Percentiles rank a stretch among this genome's conserved stretches.
phyloP scores from a whole-genome alignment of 2,888 invertebrate species.

The Oscheius sp. region DNA sequence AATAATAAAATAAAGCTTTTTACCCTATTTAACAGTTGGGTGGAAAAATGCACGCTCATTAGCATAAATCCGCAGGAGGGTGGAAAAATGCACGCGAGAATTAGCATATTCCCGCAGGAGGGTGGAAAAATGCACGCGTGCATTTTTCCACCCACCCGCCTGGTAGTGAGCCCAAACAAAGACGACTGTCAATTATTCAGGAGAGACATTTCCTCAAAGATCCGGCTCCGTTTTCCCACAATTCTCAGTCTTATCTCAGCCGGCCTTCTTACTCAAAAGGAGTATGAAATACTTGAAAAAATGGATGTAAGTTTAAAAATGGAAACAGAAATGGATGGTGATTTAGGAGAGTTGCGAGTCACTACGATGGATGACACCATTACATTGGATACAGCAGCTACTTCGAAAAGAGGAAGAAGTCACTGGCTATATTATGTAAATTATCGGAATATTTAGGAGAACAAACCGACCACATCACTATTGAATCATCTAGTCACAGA shows the following conservation, averaged over 20 bases:
- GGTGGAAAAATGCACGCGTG: too few species aligned
- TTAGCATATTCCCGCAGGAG: too few species aligned
- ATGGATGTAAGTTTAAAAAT: constrained; percentile 41
- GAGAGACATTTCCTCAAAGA: constrained; percentile 61
- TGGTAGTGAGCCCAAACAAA: too few species aligned
- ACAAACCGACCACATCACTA: constrained; percentile 55
- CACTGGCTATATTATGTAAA: background rate
- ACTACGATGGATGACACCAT: constrained; percentile 64
- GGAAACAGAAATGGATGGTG: background rate
- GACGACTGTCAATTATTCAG: constrained; percentile 37
- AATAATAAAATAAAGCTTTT: too few species aligned
- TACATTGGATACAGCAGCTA: constrained; percentile 64
- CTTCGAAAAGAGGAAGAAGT: constrained; percentile 51
- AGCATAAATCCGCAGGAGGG: too few species aligned
- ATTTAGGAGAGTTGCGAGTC: constrained; percentile 47
- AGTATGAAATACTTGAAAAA: constrained; percentile 50
- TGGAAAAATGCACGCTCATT: too few species aligned
- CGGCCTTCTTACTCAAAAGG: constrained; percentile 58
- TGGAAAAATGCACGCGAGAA: too few species aligned
- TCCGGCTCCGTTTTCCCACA: constrained; percentile 62
- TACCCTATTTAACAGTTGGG: too few species aligned
- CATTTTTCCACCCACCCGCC: too few species aligned
- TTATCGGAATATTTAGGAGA: constrained; percentile 32
- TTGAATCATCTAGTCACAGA: constrained; percentile 54
- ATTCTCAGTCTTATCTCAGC: constrained; percentile 49